Percentiles rank a stretch among this genome's conserved stretches.
These are phyloP conservation scores for Coturnix japonica DNA, from an alignment of 2,113 vertebrate species.

Conservation along the genomic window DNA sequence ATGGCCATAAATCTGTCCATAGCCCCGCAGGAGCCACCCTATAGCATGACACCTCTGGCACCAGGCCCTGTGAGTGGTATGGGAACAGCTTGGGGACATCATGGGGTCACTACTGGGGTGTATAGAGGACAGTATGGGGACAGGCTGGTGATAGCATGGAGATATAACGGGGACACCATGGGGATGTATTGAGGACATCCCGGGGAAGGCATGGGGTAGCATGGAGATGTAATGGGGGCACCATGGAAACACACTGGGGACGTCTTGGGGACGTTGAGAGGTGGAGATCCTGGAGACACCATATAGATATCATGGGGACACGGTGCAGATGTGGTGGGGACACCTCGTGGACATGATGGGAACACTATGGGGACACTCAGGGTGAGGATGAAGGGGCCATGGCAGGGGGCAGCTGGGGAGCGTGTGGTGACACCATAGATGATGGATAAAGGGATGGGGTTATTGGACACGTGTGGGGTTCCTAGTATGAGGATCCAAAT, in stretches of 20 bases:
- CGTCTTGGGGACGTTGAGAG: no score
- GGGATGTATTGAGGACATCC: no score
- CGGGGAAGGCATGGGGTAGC: no score
- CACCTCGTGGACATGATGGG: no score
- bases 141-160: background rate
- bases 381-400: background rate
- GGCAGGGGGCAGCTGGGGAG: no score
- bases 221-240: no score
- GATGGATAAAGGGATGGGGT: background rate
- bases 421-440: no score
- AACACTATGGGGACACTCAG: no score
- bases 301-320: background rate
- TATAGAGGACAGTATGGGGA: no score
- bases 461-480: background rate
- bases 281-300: no score
- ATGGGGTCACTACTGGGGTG: background rate
- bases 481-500: accelerated
- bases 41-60: constrained; percentile 4
- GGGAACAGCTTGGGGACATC: background rate
- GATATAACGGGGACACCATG: no score
- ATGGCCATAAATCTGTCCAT: background rate
- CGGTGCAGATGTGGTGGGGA: background rate
- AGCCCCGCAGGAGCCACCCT: background rate
- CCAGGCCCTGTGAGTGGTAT: background rate
- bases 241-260: no score